These are phyloP conservation scores for Cryptoblepharus egeriae DNA, from an alignment of 2,797 vertebrate genomes.

Conservation along the genomic window DNA sequence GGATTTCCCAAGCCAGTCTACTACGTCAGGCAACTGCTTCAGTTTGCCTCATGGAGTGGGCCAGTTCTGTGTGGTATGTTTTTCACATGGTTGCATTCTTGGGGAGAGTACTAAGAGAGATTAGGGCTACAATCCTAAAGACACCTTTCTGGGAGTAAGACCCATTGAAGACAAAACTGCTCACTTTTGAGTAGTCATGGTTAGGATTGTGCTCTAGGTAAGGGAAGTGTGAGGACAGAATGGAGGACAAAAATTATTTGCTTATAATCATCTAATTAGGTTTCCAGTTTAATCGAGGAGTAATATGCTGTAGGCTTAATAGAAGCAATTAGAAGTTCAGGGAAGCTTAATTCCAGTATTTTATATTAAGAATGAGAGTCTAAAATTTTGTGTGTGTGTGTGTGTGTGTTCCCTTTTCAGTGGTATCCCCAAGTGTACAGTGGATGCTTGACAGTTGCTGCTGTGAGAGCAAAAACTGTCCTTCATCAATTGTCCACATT, in stretches of 20 bases:
- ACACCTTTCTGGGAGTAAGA: too few species aligned
- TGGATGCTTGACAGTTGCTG: background rate
- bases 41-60: too few species aligned
- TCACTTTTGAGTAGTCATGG: too few species aligned
- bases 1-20: too few species aligned
- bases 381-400: background rate
- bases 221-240: background rate
- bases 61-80: background rate
- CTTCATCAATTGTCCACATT: background rate
- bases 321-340: background rate
- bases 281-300: background rate
- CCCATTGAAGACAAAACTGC: too few species aligned
- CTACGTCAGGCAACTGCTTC: too few species aligned
- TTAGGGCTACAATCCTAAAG: too few species aligned
- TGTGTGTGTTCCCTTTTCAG: too few species aligned
- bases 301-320: background rate
- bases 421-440: background rate
- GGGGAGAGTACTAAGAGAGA: too few species aligned
- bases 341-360: background rate
- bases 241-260: background rate
- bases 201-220: too few species aligned
- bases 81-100: background rate
- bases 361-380: background rate
- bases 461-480: background rate
- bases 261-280: background rate